Conservation (phyloP, 2,113 vertebrate species). For the Maylandia zebra region DNA sequence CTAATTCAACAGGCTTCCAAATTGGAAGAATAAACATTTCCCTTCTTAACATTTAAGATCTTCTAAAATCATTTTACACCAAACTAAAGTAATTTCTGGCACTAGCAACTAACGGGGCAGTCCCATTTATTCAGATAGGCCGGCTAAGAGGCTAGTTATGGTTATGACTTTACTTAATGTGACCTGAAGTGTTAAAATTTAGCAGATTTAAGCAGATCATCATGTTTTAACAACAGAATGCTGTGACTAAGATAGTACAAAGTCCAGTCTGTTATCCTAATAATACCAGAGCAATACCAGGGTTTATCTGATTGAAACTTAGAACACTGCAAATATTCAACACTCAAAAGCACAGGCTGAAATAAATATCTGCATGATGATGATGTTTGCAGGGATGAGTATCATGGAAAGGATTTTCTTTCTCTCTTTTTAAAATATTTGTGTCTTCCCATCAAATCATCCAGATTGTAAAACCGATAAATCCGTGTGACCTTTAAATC, state of each 20-base stretch:
- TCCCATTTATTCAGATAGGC: neutral
- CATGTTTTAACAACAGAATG: neutral
- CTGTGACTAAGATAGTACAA: neutral
- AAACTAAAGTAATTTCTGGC: neutral
- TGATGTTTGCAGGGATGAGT: neutral
- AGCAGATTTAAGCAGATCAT: neutral
- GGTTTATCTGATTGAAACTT: neutral
- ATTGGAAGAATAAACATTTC: neutral
- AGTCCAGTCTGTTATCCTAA: neutral
- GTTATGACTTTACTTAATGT: neutral
- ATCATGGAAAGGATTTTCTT: neutral
- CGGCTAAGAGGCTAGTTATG: neutral
- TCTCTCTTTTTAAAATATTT: neutral
- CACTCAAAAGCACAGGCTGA: neutral
- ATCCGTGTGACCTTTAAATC: constrained; percentile 45
- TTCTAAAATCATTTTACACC: neutral
- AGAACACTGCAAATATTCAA: neutral
- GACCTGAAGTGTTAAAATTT: neutral
- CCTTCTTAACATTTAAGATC: neutral
- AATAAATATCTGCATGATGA: neutral
- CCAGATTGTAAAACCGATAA: constrained; percentile 16
- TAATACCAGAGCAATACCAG: neutral
- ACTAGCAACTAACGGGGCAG: rapidly evolving
- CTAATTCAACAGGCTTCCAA: neutral
- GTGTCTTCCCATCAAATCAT: constrained; percentile 40